phyloP scores from a whole-genome alignment of 2,113 vertebrate genomes.

The Reinhardtius hippoglossoides region DNA sequence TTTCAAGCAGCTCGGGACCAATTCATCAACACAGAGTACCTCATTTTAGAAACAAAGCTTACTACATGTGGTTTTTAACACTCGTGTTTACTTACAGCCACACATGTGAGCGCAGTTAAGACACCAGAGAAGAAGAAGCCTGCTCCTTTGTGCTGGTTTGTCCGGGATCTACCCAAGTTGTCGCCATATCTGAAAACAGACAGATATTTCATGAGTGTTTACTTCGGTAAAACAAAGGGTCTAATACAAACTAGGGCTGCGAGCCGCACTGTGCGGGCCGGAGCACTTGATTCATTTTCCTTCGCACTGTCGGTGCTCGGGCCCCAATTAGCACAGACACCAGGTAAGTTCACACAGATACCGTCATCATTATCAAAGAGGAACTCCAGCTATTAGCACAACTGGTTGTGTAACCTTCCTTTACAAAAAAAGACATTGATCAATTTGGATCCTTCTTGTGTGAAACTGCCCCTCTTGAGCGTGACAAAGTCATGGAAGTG shows the following conservation, averaged over 20 bases:
- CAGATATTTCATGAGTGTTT: no score
- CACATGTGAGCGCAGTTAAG: conserved; percentile 88
- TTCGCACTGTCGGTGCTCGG: no score
- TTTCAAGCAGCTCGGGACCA: neutral
- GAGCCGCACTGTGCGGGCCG: no score
- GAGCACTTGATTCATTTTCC: no score
- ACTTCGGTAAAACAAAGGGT: no score
- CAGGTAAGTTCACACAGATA: no score
- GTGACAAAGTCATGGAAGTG: neutral
- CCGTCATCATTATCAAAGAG: no score
- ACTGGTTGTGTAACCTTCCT: no score
- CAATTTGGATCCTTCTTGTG: neutral
- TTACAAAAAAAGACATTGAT: no score
- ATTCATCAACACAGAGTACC: neutral
- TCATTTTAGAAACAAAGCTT: neutral
- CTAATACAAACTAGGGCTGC: no score
- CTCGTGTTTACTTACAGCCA: conserved; percentile 86
- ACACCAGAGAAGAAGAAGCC: conserved; percentile 93
- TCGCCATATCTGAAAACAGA: conserved; percentile 80
- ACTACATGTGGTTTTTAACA: neutral
- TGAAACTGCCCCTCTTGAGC: neutral
- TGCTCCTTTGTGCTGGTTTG: conserved; percentile 78
- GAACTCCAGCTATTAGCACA: no score
- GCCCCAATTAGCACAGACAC: no score
- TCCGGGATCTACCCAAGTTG: conserved; percentile 68